Conservation (phyloP, 2,113 vertebrate genomes). For the rat (Rattus norvegicus) region DNA sequence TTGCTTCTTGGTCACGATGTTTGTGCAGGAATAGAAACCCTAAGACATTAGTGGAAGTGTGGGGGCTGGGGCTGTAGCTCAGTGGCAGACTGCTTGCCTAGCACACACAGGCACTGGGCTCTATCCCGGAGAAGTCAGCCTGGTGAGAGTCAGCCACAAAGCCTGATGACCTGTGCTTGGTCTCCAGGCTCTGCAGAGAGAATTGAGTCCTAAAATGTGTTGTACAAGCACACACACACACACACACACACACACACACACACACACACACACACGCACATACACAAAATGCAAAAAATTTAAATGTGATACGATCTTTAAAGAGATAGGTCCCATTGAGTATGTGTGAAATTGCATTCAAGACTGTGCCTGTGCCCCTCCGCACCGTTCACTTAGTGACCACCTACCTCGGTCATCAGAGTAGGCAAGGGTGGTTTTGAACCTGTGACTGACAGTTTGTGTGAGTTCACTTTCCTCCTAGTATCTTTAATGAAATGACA, state of each 20-base stretch:
- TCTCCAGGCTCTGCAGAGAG: not conserved
- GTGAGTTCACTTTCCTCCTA: not conserved
- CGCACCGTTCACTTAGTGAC: not conserved
- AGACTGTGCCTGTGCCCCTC: not conserved
- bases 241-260: too few relatives aligned
- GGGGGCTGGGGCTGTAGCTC: accelerated
- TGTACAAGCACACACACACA: accelerated
- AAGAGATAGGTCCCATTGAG: not conserved
- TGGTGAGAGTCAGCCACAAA: not conserved
- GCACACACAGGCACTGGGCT: not conserved
- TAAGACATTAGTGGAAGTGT: not conserved
- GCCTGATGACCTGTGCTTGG: not conserved
- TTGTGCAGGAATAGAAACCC: too few relatives aligned
- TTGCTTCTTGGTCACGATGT: too few relatives aligned
- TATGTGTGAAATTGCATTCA: not conserved
- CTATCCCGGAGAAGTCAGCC: too few relatives aligned
- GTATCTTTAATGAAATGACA: not conserved
- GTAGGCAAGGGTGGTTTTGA: not conserved
- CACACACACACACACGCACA: not conserved
- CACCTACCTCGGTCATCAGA: not conserved
- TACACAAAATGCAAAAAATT: not conserved
- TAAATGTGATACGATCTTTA: not conserved
- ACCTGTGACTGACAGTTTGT: not conserved
- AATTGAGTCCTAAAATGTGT: not conserved
- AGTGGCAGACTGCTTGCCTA: not conserved